Conservation (phyloP, 2,888 invertebrate genomes). For the Blastobasis adustella region DNA sequence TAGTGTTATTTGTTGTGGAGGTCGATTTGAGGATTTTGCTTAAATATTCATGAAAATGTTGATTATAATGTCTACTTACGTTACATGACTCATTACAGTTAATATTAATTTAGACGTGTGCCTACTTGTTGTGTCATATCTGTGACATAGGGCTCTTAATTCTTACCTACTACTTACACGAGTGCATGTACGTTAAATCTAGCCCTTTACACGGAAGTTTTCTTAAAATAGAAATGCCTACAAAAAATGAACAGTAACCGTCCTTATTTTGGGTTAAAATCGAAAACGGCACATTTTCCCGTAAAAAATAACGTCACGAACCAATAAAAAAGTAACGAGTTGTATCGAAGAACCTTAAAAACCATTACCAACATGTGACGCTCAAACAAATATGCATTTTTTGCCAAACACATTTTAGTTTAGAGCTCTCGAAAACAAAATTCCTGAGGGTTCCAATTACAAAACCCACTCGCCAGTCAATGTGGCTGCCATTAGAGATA, state of each 20-base stretch:
- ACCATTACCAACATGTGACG: constrained; percentile 13
- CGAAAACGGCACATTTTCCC: not conserved
- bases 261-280: not conserved
- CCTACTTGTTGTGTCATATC: no score
- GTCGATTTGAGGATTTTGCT: no score
- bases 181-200: no score
- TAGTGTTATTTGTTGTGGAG: no score
- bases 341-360: constrained; percentile 12
- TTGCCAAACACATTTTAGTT: constrained; percentile 13
- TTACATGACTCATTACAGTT: no score
- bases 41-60: no score
- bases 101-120: no score
- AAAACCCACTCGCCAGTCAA: constrained; percentile 43
- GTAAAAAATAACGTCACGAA: constrained; percentile 2
- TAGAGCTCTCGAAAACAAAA: constrained; percentile 22
- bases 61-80: no score
- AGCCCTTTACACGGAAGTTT: not conserved
- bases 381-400: constrained; percentile 14
- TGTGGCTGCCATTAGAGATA: constrained; percentile 52
- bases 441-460: constrained; percentile 49
- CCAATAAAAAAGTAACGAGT: constrained; percentile 13
- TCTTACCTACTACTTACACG: no score
- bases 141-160: no score
- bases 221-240: not conserved
- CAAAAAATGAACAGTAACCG: no score